Percentiles rank a stretch among this genome's conserved stretches.
These are phyloP conservation scores for Drosophila triauraria DNA, from an alignment of 1,140 invertebrate genomes.

Conservation along the genomic window DNA sequence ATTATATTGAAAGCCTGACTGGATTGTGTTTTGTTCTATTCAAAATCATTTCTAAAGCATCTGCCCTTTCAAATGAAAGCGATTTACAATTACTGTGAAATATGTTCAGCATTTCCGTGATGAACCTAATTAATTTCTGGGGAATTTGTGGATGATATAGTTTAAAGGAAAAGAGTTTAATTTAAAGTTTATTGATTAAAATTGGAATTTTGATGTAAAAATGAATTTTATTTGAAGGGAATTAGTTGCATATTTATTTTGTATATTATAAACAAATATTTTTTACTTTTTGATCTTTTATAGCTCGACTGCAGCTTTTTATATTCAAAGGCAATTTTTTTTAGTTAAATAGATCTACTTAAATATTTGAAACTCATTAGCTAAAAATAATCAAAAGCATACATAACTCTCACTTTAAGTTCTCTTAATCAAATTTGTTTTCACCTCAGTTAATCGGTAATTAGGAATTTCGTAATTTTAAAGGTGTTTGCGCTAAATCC, in stretches of 20 bases:
- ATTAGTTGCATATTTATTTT: not conserved
- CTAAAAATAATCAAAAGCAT: not conserved
- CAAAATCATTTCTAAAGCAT: not conserved
- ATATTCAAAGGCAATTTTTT: not conserved
- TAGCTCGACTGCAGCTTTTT: too few species aligned
- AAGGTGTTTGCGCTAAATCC: not conserved
- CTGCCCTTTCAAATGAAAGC: not conserved
- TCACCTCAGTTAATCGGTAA: not conserved
- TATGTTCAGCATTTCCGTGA: accelerated
- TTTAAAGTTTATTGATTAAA: not conserved
- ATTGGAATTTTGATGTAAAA: not conserved
- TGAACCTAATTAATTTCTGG: not conserved
- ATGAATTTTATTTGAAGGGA: not conserved
- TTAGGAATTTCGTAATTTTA: not conserved
- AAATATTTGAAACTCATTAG: not conserved
- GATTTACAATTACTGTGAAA: not conserved
- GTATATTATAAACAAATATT: not conserved
- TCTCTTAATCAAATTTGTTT: not conserved
- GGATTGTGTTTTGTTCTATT: not conserved
- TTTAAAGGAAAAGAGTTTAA: not conserved
- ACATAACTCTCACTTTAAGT: not conserved
- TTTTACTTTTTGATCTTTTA: too few species aligned
- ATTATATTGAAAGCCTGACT: not conserved
- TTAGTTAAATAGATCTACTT: not conserved
- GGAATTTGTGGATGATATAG: not conserved